Base-by-base conservation (phyloP, 2,797 vertebrate genomes). In the Gambusia yucatana region DNA sequence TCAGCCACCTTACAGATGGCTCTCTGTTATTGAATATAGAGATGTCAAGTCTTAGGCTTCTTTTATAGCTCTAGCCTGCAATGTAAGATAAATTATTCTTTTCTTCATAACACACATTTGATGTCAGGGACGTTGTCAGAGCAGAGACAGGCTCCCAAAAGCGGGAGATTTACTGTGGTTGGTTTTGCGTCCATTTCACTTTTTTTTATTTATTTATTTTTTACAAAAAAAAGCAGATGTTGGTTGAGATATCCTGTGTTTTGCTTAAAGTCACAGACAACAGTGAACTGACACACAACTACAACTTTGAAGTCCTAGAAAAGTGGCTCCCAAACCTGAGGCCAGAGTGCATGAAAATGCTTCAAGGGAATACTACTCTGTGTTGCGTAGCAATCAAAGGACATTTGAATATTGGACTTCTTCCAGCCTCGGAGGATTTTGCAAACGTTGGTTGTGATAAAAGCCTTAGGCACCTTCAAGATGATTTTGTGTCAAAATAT, bases 401-500 rank as follows among this genome's bases (percentile, higher is more conserved):
- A 70, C 43, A 43, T 70, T n/a, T 44, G 20, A 67, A 67, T 67
- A 41, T 17, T 67, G 39, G 11, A 70, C 41, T 70, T 69, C 25
- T n/a, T 70, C 25, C 25, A 28, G 41, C 41, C 67, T 70, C 8
- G 41, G 9, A 25, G 67, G 41, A 70, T 70, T n/a, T 70, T n/a
- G 22, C 41, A 44, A 28, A 6, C 67, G 11, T 44, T 70, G 67
- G 67, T 43, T 70, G 41, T 70, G 22, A 69, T 70, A 28, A 44
- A 44, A 70, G 41, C 25, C 41, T 70, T n/a, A 41, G 28, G 41
- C 25, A 28, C 67, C 67, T 28, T 70, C 41, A 70, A 44, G 39
- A 44, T n/a, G 41, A 70, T 28, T 70, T 39, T 67, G 36, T 44
- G 65, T 70, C 67, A 44, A 69, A 70, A 44, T 70, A 28, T 44